Evolutionary conservation across 2,113 vertebrate genomes (phyloP).

Genomic region (Gasterosteus nipponicus): DNA sequence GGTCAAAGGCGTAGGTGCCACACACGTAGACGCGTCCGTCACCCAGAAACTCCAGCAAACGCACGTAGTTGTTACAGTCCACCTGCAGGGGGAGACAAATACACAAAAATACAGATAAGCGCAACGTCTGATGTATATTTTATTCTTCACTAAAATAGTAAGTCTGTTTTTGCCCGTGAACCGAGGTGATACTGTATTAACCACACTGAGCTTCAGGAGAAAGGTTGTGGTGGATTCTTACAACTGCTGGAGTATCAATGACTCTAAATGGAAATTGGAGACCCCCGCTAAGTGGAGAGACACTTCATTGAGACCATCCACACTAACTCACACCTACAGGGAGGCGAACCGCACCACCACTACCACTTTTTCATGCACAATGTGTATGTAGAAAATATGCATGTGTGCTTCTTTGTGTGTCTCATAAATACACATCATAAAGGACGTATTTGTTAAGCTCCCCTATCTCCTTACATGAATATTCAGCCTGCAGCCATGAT

Average conservation of each 20-base stretch:
- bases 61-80: slow-evolving; percentile 90
- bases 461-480: not conserved
- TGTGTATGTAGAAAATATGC: not conserved
- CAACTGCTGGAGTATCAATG: slow-evolving; percentile 9
- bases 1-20: slow-evolving; percentile 90
- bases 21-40: slow-evolving; percentile 85
- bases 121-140: not conserved
- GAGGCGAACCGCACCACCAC: slow-evolving; percentile 7
- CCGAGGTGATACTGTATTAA: too few species aligned
- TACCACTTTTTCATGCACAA: not conserved
- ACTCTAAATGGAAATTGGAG: slow-evolving; percentile 49
- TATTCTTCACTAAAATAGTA: not conserved
- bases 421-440: not conserved
- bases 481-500: slow-evolving; percentile 1
- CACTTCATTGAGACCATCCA: slow-evolving; percentile 32
- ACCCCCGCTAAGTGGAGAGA: slow-evolving; percentile 16
- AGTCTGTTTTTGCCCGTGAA: not conserved
- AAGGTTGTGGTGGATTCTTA: slow-evolving; percentile 11
- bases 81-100: slow-evolving; percentile 80
- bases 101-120: slow-evolving; percentile 1
- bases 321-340: not conserved
- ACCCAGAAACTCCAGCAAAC: slow-evolving; percentile 85
- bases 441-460: not conserved
- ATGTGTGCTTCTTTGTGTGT: not conserved
- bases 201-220: not conserved